These are phyloP conservation scores for Trematomus bernacchii DNA, from an alignment of 2,797 vertebrate genomes.

Conservation along the genomic window DNA sequence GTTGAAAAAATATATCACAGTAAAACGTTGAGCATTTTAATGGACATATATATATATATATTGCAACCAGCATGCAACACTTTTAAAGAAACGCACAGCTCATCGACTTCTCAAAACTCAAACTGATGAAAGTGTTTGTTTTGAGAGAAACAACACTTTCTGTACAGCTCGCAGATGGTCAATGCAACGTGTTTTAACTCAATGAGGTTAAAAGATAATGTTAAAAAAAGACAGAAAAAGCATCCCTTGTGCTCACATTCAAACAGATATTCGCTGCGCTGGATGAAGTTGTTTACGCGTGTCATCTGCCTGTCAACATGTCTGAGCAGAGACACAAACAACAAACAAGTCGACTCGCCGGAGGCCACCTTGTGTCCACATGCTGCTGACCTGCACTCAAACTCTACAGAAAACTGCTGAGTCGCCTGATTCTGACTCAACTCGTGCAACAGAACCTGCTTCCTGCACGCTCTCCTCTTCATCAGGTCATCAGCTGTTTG, in stretches of 20 bases:
- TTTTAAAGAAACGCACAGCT: too few species aligned
- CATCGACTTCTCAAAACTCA: not conserved
- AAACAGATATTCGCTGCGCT: not conserved
- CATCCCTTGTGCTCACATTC: not conserved
- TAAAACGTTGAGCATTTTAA: too few species aligned
- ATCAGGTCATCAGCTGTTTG: slow-evolving; percentile 8
- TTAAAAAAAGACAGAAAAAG: not conserved
- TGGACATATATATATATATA: too few species aligned
- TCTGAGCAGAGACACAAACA: slow-evolving; percentile 6
- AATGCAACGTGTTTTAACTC: not conserved
- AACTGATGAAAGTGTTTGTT: slow-evolving; percentile 17
- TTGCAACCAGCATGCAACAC: too few species aligned
- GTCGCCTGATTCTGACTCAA: slow-evolving; percentile 51
- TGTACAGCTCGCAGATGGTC: slow-evolving; percentile 25
- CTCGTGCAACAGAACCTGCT: slow-evolving; percentile 36
- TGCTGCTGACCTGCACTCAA: slow-evolving; percentile 54
- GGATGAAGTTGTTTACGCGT: not conserved
- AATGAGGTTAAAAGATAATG: not conserved
- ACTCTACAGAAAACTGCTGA: slow-evolving; percentile 53
- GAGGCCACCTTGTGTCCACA: slow-evolving; percentile 63
- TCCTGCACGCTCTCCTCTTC: slow-evolving; percentile 5
- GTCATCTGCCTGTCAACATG: slow-evolving; percentile 53
- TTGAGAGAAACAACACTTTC: slow-evolving; percentile 27
- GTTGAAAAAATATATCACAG: too few species aligned
- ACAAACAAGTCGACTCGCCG: slow-evolving; percentile 28